Base-by-base conservation (phyloP, 1,140 invertebrate species). In the Lasaia peninsularis region DNA sequence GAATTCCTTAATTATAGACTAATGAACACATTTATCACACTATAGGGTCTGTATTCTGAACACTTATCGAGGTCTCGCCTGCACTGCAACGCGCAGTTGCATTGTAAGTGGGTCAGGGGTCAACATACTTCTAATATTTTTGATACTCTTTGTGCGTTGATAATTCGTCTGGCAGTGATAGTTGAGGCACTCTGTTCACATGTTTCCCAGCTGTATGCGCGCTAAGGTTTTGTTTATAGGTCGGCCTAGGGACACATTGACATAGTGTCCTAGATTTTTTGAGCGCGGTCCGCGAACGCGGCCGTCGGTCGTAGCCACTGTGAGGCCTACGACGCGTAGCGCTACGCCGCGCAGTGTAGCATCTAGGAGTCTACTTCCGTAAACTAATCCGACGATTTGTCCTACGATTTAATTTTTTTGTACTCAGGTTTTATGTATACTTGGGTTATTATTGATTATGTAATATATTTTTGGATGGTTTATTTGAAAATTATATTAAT, bases 21-120 rank as follows among this genome's bases (percentile, higher is more conserved):
- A 83, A 75, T 88, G 85, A 88, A 88, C 83, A 88, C 83, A 61
- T 52, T 33, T 87, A 87, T 87, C 81, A 86, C 81, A 67, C 62
- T 35, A 24, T 11, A 40, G 40, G 40, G 20, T 48, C 40, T 48
- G 40, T 20, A 48, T 20, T 48, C 40, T 48, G 40, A 48, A 48
- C 40, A 48, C 40, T 44, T 48, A 48, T 48, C 40, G 40, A 48
- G 40, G 40, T 44, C 4, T 48, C 14, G 40, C 18, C 72, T 75
- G 78, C 67, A 69, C 51, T 76, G 77, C 75, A 82, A 35, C 65
- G 82, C 83, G 75, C 73, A 77, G 73, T 67, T 80, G 77, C 75
- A 80, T 63, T 32, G 66, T 61, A 82, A 79, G 49, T 81, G 55
- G 83, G 83, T 86, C 80, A 86, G 63, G 65, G 82, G 82, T 86